Conservation (phyloP, 2,113 vertebrate genomes). For the Henicopernis longicauda region DNA sequence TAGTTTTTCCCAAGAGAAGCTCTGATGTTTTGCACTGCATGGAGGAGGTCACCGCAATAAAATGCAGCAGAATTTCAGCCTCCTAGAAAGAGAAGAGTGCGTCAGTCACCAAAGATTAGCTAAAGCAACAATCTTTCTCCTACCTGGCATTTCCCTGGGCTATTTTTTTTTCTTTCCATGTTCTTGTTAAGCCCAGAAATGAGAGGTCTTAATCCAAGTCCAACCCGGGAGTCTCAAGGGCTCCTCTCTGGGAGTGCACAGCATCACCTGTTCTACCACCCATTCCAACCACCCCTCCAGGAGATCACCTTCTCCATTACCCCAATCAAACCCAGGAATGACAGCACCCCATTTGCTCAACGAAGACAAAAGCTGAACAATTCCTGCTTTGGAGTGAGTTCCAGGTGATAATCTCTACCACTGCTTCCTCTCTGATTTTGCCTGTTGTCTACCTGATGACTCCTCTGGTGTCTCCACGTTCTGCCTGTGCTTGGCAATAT, state of each 20-base stretch:
- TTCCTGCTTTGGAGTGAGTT: neutral
- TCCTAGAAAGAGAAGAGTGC: neutral
- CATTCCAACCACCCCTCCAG: neutral
- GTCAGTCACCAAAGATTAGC: neutral
- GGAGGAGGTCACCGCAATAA: fast-evolving
- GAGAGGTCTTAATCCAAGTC: neutral
- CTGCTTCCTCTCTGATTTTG: neutral
- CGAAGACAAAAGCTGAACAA: neutral
- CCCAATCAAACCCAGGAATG: neutral
- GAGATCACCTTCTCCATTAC: neutral
- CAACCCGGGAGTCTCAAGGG: neutral
- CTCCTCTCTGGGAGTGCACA: neutral
- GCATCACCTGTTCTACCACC: neutral
- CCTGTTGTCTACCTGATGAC: neutral
- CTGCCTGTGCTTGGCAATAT: too few relatives aligned
- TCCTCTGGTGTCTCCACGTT: neutral
- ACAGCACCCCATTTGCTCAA: neutral
- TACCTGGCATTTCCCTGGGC: neutral
- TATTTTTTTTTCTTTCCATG: neutral
- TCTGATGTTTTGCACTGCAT: neutral
- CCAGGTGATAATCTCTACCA: neutral
- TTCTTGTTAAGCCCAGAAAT: neutral
- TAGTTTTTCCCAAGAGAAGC: neutral
- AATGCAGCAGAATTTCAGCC: neutral
- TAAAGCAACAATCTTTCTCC: neutral